These are phyloP conservation scores for Narcine bancroftii DNA, from an alignment of 2,113 vertebrate species.

Conservation along the genomic window DNA sequence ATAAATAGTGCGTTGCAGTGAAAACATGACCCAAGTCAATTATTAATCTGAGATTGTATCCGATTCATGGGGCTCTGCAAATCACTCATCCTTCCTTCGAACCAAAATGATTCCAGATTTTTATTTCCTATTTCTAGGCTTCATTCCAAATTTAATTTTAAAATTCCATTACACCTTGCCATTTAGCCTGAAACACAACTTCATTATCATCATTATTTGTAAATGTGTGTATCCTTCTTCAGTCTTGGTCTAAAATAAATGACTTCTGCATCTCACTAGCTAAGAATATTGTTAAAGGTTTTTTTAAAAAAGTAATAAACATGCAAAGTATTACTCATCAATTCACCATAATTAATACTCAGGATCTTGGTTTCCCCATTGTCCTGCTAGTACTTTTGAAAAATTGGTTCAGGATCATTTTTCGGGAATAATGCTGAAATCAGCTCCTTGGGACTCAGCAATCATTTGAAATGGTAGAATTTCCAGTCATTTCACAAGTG, in stretches of 20 bases:
- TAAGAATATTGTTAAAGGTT: neutral
- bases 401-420: slow-evolving; percentile 18
- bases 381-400: neutral
- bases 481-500: slow-evolving; percentile 61
- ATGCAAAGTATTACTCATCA: neutral
- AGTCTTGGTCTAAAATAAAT: neutral
- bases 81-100: neutral
- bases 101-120: too few species aligned
- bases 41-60: neutral
- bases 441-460: slow-evolving; percentile 69
- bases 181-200: neutral
- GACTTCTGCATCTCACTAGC: neutral
- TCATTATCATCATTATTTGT: slow-evolving; percentile 17
- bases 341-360: neutral
- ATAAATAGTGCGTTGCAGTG: neutral
- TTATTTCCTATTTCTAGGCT: neutral
- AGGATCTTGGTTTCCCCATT: neutral
- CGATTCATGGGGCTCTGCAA: neutral
- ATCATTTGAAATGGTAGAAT: slow-evolving; percentile 67
- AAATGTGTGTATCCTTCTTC: neutral
- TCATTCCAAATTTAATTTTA: slow-evolving; percentile 10
- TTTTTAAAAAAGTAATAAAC: neutral
- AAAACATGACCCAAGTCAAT: neutral
- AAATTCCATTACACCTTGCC: neutral
- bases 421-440: slow-evolving; percentile 56